Percentiles rank a stretch among this genome's conserved stretches.
These are phyloP conservation scores for Neria commutata DNA, from an alignment of 2,888 invertebrate genomes.

Conservation along the genomic window DNA sequence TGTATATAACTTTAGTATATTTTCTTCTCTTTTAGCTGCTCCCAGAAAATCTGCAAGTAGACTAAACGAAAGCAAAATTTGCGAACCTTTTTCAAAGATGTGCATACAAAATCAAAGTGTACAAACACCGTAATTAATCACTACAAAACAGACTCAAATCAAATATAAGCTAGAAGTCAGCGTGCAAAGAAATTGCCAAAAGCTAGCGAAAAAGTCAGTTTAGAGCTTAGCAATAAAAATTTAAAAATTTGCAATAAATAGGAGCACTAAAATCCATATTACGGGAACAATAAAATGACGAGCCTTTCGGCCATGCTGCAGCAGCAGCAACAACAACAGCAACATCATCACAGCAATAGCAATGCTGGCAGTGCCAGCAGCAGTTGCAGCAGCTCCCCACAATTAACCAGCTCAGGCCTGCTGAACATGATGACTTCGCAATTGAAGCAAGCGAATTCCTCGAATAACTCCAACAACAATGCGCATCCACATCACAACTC, in stretches of 20 bases:
- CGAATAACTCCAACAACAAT: slow-evolving; percentile 1
- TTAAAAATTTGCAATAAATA: not conserved
- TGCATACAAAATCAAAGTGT: no score
- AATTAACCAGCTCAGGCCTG: slow-evolving; percentile 31
- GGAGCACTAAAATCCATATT: not conserved
- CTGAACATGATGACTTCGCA: slow-evolving; percentile 20
- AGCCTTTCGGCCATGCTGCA: slow-evolving; percentile 6
- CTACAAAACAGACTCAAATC: no score
- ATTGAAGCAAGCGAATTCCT: slow-evolving; percentile 16
- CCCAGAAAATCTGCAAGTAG: no score
- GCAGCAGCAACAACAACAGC: slow-evolving; percentile 13
- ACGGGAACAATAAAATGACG: slow-evolving; percentile 1
- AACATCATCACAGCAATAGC: not conserved
- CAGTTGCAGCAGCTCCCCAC: slow-evolving; percentile 30
- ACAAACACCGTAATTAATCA: no score
- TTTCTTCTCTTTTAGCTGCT: no score
- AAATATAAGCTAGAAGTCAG: no score
- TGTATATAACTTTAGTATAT: no score
- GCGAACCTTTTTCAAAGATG: no score
- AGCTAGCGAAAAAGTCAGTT: no score
- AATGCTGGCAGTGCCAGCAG: slow-evolving; percentile 7
- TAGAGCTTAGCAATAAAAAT: no score
- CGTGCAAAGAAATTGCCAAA: no score
- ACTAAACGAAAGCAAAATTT: no score
- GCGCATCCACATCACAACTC: slow-evolving; percentile 36